These are phyloP conservation scores for Harpagifer antarcticus DNA, from an alignment of 2,797 vertebrate genomes.

Conservation along the genomic window DNA sequence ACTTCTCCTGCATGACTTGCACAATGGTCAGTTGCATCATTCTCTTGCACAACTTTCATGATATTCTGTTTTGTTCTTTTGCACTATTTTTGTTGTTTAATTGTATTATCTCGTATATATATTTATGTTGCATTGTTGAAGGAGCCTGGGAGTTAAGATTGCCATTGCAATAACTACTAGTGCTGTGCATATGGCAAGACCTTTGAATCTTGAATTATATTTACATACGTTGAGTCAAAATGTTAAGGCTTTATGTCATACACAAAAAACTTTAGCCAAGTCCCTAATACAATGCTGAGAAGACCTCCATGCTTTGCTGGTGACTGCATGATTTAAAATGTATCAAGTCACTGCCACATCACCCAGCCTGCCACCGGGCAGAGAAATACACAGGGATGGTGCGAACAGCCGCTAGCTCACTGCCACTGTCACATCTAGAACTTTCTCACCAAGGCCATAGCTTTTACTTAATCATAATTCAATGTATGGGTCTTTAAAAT, in stretches of 20 bases:
- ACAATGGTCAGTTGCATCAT: too few species aligned
- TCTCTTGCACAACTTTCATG: too few species aligned
- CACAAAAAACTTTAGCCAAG: not conserved
- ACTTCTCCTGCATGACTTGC: too few species aligned
- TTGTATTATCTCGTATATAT: too few species aligned
- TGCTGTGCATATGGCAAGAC: too few species aligned
- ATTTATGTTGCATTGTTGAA: too few species aligned
- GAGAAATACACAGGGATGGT: slow-evolving; percentile 5
- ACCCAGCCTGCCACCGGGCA: slow-evolving; percentile 6
- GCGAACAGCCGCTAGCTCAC: slow-evolving; percentile 58
- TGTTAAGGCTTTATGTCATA: not conserved
- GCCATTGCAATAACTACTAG: too few species aligned
- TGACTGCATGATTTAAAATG: slow-evolving; percentile 2
- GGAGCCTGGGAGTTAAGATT: too few species aligned
- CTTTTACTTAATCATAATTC: too few species aligned
- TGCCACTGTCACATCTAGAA: slow-evolving; percentile 33
- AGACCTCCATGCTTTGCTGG: not conserved
- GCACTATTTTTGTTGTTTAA: too few species aligned
- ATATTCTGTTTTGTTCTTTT: too few species aligned
- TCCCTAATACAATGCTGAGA: not conserved
- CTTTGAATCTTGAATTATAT: not conserved
- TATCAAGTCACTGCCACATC: slow-evolving; percentile 16
- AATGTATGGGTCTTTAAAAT: not conserved
- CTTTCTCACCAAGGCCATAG: slow-evolving; percentile 15
- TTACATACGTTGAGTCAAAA: not conserved